Evolutionary conservation across 2,797 vertebrate genomes (phyloP), one percentile per base, ranked within the genome.

Genomic region (Semaprochilodus insignis): DNA sequence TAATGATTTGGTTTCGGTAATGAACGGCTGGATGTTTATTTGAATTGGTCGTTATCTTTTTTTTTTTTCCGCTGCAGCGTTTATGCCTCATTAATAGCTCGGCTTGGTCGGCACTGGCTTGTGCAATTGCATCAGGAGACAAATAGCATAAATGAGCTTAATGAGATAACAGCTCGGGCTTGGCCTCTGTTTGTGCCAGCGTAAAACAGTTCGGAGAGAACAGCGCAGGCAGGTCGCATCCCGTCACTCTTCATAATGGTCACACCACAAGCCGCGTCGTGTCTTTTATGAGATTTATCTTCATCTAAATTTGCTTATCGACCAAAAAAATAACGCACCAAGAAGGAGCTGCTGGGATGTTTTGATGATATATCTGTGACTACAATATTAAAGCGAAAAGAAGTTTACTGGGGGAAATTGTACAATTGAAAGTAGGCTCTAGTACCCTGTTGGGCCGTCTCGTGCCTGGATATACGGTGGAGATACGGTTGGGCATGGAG

Each of bases 51-150:
- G 60, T 23, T 48, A 55, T 36, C 31, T 81, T 81, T 80, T 44
- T 85, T 83, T 81, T 71, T 83, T 73, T 19, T 34, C 2, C 11
- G 79, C 36, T 34, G 70, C 27, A 48, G 66, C 69, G 57, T 83
- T 83, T 78, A 76, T 76, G 71, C 65, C 57, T 85, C 86, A 81
- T 87, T 87, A 87, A 81, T 87, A 87, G 84, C 83, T 72, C 27
- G 23, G 63, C 52, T 76, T 76, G 81, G 81, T 67, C 31, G 65
- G 70, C 25, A 54, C 76, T 52, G 78, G 44, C 52, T 36, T 81
- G 74, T 76, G 71, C 74, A 75, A 85, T 69, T 63, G 81, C 59
- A 87, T 83, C 74, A 52, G 69, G 81, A 81, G 78, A 87, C 51
- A 83, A 85, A 85, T 55, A n/a, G 75, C 73, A 83, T 87, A 83